Conservation (phyloP, 2,888 invertebrate genomes). For the Drosophila gaucha region DNA sequence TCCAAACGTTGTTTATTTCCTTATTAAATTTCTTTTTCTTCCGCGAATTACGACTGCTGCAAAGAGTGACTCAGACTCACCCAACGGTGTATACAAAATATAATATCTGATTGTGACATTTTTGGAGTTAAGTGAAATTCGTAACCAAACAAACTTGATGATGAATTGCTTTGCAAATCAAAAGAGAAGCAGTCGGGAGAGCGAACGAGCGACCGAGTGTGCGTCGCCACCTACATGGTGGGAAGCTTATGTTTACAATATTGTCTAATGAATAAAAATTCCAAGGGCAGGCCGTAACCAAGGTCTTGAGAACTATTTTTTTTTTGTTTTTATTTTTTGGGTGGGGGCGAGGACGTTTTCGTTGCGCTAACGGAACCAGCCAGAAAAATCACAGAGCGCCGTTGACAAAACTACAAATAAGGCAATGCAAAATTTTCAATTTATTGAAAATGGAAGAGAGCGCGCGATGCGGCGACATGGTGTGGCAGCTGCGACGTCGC, state of each 20-base stretch:
- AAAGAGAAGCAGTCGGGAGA: slow-evolving; percentile 10
- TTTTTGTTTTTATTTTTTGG: slow-evolving; percentile 25
- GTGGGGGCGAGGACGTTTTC: slow-evolving; percentile 39
- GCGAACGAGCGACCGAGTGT: slow-evolving; percentile 7
- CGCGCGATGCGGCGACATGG: slow-evolving; percentile 38
- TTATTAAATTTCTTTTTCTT: slow-evolving; percentile 8
- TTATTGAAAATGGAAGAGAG: slow-evolving; percentile 64
- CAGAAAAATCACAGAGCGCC: slow-evolving; percentile 49
- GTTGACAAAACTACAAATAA: slow-evolving; percentile 76
- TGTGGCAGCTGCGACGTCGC: slow-evolving; percentile 59
- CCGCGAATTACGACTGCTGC: slow-evolving; percentile 7
- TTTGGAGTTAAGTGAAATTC: slow-evolving; percentile 46
- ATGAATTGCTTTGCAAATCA: slow-evolving; percentile 44
- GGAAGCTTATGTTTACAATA: slow-evolving; percentile 49
- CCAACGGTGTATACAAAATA: slow-evolving; percentile 46
- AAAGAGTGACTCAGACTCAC: slow-evolving; percentile 38
- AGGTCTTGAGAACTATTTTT: slow-evolving; percentile 69
- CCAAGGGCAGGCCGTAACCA: slow-evolving; percentile 59
- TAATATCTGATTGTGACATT: slow-evolving; percentile 46
- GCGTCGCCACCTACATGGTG: slow-evolving; percentile 36
- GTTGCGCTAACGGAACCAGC: slow-evolving; percentile 52
- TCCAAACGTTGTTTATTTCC: slow-evolving; percentile 1
- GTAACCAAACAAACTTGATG: slow-evolving; percentile 40
- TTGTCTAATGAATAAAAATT: slow-evolving; percentile 57
- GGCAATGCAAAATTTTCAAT: slow-evolving; percentile 73